Conservation (phyloP, 2,888 invertebrate species). For the Tachystola acroxantha region DNA sequence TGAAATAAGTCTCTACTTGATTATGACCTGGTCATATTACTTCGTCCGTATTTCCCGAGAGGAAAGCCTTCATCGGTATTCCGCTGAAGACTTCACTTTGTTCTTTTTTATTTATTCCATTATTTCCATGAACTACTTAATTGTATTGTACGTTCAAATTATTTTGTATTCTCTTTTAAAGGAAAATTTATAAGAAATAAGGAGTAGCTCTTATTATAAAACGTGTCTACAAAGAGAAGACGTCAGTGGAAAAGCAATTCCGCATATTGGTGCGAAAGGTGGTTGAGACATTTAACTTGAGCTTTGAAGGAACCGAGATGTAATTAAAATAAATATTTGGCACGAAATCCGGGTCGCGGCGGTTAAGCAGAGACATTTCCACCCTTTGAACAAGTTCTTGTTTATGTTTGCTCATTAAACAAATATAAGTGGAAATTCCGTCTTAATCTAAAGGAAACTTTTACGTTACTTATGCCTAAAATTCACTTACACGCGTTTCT, state of each 20-base stretch:
- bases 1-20: slow-evolving; percentile 43
- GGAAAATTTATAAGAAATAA: too few species aligned
- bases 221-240: too few species aligned
- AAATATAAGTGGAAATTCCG: slow-evolving; percentile 66
- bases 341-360: slow-evolving; percentile 67
- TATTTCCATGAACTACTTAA: slow-evolving; percentile 1
- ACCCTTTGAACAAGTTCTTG: slow-evolving; percentile 74
- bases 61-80: slow-evolving; percentile 39
- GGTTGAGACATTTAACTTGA: slow-evolving; percentile 50
- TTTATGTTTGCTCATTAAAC: slow-evolving; percentile 74
- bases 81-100: slow-evolving; percentile 23
- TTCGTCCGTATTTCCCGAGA: slow-evolving; percentile 37
- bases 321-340: slow-evolving; percentile 78
- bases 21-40: slow-evolving; percentile 47
- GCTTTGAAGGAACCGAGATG: slow-evolving; percentile 61
- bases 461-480: slow-evolving; percentile 32
- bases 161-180: too few species aligned
- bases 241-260: slow-evolving; percentile 43
- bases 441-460: slow-evolving; percentile 56
- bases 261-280: slow-evolving; percentile 42
- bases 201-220: too few species aligned
- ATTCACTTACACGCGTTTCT: slow-evolving; percentile 12
- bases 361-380: slow-evolving; percentile 71
- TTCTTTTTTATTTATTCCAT: background rate
- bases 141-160: background rate